Conservation (phyloP, 2,888 invertebrate species). For the Pandemis cinnamomeana region DNA sequence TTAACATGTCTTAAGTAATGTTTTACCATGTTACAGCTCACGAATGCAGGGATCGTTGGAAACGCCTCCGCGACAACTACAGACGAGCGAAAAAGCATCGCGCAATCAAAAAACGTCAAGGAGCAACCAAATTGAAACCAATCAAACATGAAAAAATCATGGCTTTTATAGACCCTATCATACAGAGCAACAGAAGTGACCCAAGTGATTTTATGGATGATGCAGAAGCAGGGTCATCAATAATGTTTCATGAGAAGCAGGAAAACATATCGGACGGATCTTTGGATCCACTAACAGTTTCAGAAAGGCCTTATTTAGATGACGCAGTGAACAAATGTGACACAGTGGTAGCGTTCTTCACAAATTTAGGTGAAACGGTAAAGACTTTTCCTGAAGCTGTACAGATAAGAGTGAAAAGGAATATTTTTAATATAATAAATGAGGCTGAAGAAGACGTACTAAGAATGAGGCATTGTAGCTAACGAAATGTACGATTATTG, state of each 20-base stretch:
- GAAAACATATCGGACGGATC: neutral
- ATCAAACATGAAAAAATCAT: conserved; percentile 24
- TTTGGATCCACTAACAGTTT: neutral
- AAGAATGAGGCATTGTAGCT: neutral
- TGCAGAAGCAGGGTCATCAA: neutral
- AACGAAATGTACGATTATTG: neutral
- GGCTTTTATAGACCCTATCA: conserved; percentile 14
- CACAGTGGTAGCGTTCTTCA: conserved; percentile 34
- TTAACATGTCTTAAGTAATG: too few species aligned
- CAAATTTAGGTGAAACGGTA: conserved; percentile 37
- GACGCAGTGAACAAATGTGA: neutral
- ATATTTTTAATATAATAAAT: conserved; percentile 33
- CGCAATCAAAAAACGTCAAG: conserved; percentile 12
- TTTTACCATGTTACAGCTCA: conserved; percentile 14
- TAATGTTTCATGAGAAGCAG: neutral
- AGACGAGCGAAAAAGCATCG: conserved; percentile 22
- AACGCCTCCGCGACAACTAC: conserved; percentile 34
- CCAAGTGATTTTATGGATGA: neutral
- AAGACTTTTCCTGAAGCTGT: conserved; percentile 29
- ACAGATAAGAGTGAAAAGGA: conserved; percentile 30
- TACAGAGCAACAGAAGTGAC: neutral
- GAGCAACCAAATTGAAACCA: conserved; percentile 15
- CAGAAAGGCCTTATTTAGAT: conserved; percentile 12
- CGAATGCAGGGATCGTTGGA: conserved; percentile 33
- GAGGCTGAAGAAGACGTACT: conserved; percentile 35